phyloP scores from a whole-genome alignment of 1,140 invertebrate genomes.

The Drosophila tsacasi region DNA sequence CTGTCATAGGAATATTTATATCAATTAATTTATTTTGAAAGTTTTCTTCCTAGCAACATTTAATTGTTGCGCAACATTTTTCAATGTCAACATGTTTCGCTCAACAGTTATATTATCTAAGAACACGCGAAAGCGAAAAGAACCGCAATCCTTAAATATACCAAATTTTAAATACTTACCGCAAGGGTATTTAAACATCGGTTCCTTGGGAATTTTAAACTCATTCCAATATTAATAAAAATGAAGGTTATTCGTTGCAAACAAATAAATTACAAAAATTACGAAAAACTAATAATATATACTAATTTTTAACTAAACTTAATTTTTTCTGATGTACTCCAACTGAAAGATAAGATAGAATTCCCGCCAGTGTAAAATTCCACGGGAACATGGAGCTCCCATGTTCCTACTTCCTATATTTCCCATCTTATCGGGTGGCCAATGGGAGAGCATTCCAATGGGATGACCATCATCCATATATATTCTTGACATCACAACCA shows the following conservation, averaged over 20 bases:
- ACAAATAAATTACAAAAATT: too few relatives aligned
- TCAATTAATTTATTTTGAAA: too few relatives aligned
- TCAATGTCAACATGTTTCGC: too few relatives aligned
- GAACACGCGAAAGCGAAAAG: too few relatives aligned
- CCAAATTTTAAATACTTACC: too few relatives aligned
- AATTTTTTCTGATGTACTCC: background rate
- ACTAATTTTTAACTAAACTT: background rate
- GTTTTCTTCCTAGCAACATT: too few relatives aligned
- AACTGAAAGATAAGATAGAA: constrained; percentile 25
- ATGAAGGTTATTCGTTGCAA: background rate
- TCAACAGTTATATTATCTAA: too few relatives aligned
- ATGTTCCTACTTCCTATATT: background rate
- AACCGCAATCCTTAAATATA: too few relatives aligned
- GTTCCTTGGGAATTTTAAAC: background rate
- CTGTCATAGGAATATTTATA: too few relatives aligned
- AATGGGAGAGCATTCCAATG: constrained; percentile 24
- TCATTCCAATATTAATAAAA: background rate
- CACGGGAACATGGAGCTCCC: constrained; percentile 2
- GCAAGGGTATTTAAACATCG: too few relatives aligned
- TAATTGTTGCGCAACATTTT: too few relatives aligned
- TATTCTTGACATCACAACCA: background rate
- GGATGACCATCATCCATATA: constrained; percentile 11
- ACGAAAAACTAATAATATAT: background rate
- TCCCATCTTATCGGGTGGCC: constrained; percentile 16
- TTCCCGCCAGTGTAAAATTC: constrained; percentile 12